Conservation (phyloP, 1,140 invertebrate species). For the Aphelenchoides besseyi region DNA sequence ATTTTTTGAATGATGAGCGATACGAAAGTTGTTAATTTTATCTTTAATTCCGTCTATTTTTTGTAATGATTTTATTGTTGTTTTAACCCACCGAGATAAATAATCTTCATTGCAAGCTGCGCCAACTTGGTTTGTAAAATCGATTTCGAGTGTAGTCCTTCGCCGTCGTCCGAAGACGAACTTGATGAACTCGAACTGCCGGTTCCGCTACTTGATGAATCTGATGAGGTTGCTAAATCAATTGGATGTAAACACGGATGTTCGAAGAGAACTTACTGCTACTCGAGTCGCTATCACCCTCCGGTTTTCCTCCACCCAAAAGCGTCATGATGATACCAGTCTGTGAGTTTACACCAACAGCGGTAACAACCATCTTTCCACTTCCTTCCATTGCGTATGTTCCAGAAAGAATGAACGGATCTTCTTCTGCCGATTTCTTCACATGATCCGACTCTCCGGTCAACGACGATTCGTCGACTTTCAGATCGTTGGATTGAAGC, state of each 20-base stretch:
- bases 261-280: slow-evolving; percentile 28
- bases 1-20: slow-evolving; percentile 25
- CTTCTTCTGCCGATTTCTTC: slow-evolving; percentile 75
- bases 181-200: slow-evolving; percentile 13
- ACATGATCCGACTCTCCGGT: slow-evolving; percentile 99
- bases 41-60: slow-evolving; percentile 2
- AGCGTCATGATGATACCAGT: slow-evolving; percentile 63
- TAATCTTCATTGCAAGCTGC: slow-evolving; percentile 61
- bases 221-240: slow-evolving; percentile 12
- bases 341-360: slow-evolving; percentile 63
- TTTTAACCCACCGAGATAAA: no score
- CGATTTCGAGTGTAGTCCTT: slow-evolving; percentile 58
- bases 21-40: slow-evolving; percentile 7
- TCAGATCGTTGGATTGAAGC: slow-evolving; percentile 97
- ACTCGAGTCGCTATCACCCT: slow-evolving; percentile 23
- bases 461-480: slow-evolving; percentile 94
- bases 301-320: slow-evolving; percentile 67
- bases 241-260: background rate
- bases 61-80: no score
- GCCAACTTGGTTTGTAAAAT: slow-evolving; percentile 62
- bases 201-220: no score
- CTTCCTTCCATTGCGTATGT: slow-evolving; percentile 63
- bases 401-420: slow-evolving; percentile 61
- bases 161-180: slow-evolving; percentile 28
- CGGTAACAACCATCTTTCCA: slow-evolving; percentile 61